Base-by-base conservation (phyloP, 2,888 invertebrate genomes). In the Laothoe populi region DNA sequence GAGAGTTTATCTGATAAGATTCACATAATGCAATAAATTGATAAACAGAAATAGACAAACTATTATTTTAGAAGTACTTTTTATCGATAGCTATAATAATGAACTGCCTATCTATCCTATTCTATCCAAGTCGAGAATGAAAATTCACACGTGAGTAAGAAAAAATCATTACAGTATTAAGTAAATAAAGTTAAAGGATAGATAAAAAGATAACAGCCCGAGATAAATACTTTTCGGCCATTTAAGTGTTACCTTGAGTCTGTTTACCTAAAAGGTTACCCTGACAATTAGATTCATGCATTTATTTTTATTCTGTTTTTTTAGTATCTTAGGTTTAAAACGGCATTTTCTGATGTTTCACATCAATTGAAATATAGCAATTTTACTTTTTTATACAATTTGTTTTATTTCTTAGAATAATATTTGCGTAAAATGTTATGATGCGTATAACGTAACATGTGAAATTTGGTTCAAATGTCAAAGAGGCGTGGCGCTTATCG, bases 141-240 rank as follows among this genome's bases (percentile, higher is more conserved):
- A 16, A 1, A 44, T 4, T 44, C 16, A 7, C 4, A 44, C 16
- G 13, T 3, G 42, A 44, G 4, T 44, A 7, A 19, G 46, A 46
- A 31, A 49, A 26, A 48, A 24, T 19, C 13, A 16, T 19, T 35
- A 31, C 10, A 31, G 4, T 31, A 4, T 19, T 31, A 31, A 31
- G 49, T 19, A 53, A 53, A 59, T 19, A 60, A 48, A 60, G 16
- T 38, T 13, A 60, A 23, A 38, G 21, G 10, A 31, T n/a, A n/a
- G n/a, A 59, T 59, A 59, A 59, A 35, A 35, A 60, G 38, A 60
- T 60, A 60, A 60, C 46, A 38, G 8, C 16, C 31, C 46, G 19
- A 35, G 60, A 48, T 48, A 60, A 48, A 60, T 38, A 60, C 48
- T 48, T 60, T 60, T 60, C 24, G 48, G 38, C 38, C 16, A 60